Evolutionary conservation across 2,888 invertebrate genomes (phyloP).

Genomic region (Exephanes ischioxanthus): DNA sequence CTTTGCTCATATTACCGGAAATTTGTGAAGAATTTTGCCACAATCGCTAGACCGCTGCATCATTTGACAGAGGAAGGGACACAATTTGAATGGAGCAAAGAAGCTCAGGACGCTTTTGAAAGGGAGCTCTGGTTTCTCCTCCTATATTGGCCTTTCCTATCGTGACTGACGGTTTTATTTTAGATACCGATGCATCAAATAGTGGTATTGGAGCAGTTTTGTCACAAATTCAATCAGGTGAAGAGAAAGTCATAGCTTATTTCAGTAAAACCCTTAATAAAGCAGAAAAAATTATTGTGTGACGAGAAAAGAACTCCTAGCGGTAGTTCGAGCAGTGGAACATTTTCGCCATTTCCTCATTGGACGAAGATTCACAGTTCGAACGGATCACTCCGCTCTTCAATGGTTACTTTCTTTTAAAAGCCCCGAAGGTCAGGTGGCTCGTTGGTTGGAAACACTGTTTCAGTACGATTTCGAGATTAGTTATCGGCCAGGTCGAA

Average conservation of each 20-base stretch:
- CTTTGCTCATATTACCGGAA: constrained; percentile 54
- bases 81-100: constrained; percentile 23
- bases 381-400: constrained; percentile 78
- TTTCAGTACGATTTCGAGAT: constrained; percentile 74
- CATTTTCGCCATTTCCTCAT: constrained; percentile 77
- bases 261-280: constrained; percentile 39
- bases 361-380: constrained; percentile 73
- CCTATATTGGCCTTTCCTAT: constrained; percentile 53
- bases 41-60: constrained; percentile 44
- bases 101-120: constrained; percentile 35
- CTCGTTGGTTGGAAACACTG: constrained; percentile 77
- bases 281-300: constrained; percentile 68
- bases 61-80: constrained; percentile 18
- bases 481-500: constrained; percentile 70
- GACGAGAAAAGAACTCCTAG: constrained; percentile 73
- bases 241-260: constrained; percentile 49
- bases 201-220: constrained; percentile 35
- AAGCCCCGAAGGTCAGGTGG: constrained; percentile 78
- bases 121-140: constrained; percentile 19
- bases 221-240: constrained; percentile 38
- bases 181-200: constrained; percentile 47
- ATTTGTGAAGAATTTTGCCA: constrained; percentile 44
- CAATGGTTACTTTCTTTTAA: constrained; percentile 78
- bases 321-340: constrained; percentile 71
- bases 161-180: neutral